These are phyloP conservation scores for Panzeria rudis DNA, from an alignment of 2,888 invertebrate species.

Conservation along the genomic window DNA sequence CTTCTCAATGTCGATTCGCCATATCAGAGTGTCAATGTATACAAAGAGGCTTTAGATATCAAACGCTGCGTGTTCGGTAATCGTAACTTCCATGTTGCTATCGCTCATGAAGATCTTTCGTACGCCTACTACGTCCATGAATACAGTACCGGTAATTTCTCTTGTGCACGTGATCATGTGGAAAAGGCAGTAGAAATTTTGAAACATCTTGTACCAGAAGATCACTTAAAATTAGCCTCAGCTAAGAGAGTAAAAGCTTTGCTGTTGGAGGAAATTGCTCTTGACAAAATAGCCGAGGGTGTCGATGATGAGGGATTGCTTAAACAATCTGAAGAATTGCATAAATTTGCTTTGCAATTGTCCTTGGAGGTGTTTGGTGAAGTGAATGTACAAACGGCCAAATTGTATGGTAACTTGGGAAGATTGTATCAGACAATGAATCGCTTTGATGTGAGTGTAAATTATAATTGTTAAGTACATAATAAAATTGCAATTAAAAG, in stretches of 20 bases:
- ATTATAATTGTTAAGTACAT: background rate
- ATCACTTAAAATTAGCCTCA: slow-evolving; percentile 94
- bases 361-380: slow-evolving; percentile 94
- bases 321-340: slow-evolving; percentile 91
- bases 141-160: slow-evolving; percentile 94
- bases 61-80: slow-evolving; percentile 91
- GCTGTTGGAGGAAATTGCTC: slow-evolving; percentile 96
- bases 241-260: slow-evolving; percentile 96
- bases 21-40: slow-evolving; percentile 92
- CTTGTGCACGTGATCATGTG: slow-evolving; percentile 91
- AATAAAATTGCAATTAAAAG: slow-evolving; percentile 1
- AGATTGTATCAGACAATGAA: slow-evolving; percentile 97
- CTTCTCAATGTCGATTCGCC: slow-evolving; percentile 94
- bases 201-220: slow-evolving; percentile 90
- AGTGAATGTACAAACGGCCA: slow-evolving; percentile 96
- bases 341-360: slow-evolving; percentile 91
- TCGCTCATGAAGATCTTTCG: slow-evolving; percentile 95
- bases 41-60: slow-evolving; percentile 90
- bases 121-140: slow-evolving; percentile 97
- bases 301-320: slow-evolving; percentile 86
- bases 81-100: slow-evolving; percentile 93
- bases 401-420: slow-evolving; percentile 97
- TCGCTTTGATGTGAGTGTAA: slow-evolving; percentile 87
- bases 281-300: slow-evolving; percentile 88
- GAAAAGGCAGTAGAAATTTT: slow-evolving; percentile 93